A percentile compares a stretch with the other conserved stretches of the same genome.
Conservation (phyloP, 2,113 vertebrate genomes). For the Pogona vitticeps region DNA sequence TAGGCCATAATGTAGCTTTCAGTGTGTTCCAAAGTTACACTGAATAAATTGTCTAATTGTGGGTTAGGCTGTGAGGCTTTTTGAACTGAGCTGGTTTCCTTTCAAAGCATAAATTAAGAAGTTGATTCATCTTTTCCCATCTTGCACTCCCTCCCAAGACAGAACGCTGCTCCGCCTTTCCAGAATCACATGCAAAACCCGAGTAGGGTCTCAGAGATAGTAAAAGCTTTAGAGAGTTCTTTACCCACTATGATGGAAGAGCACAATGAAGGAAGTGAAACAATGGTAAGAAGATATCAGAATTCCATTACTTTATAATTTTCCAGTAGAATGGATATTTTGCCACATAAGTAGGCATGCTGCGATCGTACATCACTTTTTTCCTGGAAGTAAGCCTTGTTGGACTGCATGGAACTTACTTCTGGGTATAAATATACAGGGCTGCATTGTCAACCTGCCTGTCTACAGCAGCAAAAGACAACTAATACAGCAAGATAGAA, state of each 20-base stretch:
- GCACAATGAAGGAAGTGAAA: conserved; percentile 49
- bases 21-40: background rate
- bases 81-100: conserved; percentile 54
- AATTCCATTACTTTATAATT: conserved; percentile 52
- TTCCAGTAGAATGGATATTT: conserved; percentile 43
- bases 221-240: conserved; percentile 35
- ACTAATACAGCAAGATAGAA: conserved; percentile 36
- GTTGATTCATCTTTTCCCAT: conserved; percentile 65
- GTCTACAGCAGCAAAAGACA: conserved; percentile 48
- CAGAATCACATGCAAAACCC: conserved; percentile 63
- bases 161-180: conserved; percentile 59
- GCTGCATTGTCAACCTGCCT: conserved; percentile 36
- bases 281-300: conserved; percentile 65
- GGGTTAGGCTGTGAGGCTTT: conserved; percentile 49
- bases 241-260: conserved; percentile 44
- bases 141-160: conserved; percentile 65
- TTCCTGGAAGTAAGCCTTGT: background rate
- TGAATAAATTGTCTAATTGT: background rate
- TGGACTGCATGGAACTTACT: background rate
- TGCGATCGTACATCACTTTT: background rate
- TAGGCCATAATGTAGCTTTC: background rate
- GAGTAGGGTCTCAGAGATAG: conserved; percentile 50
- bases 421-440: background rate
- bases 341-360: conserved; percentile 37
- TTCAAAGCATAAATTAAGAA: conserved; percentile 58